phyloP scores from a whole-genome alignment of 2,113 vertebrate species.

The Beaufortia kweichowensis region DNA sequence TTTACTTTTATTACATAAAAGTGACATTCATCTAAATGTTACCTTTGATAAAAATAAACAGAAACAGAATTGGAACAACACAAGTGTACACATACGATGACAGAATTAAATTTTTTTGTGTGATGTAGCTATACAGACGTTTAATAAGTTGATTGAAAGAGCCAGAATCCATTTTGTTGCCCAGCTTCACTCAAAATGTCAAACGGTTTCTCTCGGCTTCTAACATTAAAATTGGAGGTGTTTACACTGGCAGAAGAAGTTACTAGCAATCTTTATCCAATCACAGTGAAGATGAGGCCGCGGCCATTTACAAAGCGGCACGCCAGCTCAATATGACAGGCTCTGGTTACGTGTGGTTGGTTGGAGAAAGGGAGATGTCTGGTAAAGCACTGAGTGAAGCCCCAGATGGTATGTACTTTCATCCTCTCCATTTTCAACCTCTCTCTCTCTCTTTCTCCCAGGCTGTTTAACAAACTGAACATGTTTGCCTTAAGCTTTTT shows the following conservation, averaged over 20 bases:
- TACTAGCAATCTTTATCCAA: conserved; percentile 52
- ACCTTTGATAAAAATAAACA: too few relatives aligned
- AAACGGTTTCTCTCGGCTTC: neutral
- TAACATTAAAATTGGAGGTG: conserved; percentile 25
- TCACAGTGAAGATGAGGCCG: conserved; percentile 92
- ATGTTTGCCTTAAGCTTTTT: conserved; percentile 45
- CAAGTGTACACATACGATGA: neutral
- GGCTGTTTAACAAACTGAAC: conserved; percentile 45
- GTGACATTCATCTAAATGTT: too few relatives aligned
- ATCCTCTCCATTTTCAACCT: conserved; percentile 23
- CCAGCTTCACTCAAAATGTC: conserved; percentile 32
- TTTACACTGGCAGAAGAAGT: neutral
- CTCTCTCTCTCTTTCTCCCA: conserved; percentile 37
- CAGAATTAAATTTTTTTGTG: neutral
- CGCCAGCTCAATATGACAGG: conserved; percentile 97
- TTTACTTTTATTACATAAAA: too few relatives aligned
- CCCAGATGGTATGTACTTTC: conserved; percentile 83
- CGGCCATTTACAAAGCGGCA: conserved; percentile 89
- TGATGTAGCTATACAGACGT: neutral
- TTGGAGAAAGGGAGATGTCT: conserved; percentile 94
- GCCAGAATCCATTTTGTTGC: conserved; percentile 30
- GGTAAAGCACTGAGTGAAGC: conserved; percentile 93
- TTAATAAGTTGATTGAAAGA: conserved; percentile 21
- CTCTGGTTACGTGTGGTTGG: conserved; percentile 96
- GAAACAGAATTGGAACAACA: too few relatives aligned